Evolutionary conservation across 2,113 vertebrate species (phyloP).

Genomic region (Thymallus thymallus): DNA sequence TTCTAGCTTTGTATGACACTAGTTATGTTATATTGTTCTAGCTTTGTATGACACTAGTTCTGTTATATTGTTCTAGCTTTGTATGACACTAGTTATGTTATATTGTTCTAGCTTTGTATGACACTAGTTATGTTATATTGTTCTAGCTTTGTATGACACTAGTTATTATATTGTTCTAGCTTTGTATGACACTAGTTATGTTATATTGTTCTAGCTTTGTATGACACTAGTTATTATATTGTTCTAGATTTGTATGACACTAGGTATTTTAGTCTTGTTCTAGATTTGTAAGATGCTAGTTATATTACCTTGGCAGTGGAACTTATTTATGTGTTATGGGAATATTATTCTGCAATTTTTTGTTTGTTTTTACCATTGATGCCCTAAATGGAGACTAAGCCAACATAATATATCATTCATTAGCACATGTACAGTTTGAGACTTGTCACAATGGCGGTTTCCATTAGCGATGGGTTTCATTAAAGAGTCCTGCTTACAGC

Average conservation of each 20-base stretch:
- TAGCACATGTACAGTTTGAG: slow-evolving; percentile 3
- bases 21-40: no score
- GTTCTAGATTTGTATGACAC: no score
- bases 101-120: rapidly evolving
- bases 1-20: no score
- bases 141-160: rapidly evolving
- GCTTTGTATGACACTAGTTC: no score
- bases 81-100: no score
- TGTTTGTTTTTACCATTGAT: slow-evolving; percentile 13
- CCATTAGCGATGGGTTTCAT: slow-evolving; percentile 18
- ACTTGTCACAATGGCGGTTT: slow-evolving; percentile 3
- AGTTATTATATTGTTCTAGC: no score
- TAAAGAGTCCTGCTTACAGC: background rate
- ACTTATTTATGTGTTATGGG: background rate
- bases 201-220: no score
- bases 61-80: no score
- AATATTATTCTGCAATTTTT: background rate
- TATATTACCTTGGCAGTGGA: slow-evolving; percentile 1
- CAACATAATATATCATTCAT: slow-evolving; percentile 7
- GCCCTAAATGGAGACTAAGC: slow-evolving; percentile 15
- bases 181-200: no score
- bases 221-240: no score
- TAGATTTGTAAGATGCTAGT: background rate
- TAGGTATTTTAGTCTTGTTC: background rate
- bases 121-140: no score